These are phyloP conservation scores for Grus americana DNA, from an alignment of 2,113 vertebrate species.

Conservation along the genomic window DNA sequence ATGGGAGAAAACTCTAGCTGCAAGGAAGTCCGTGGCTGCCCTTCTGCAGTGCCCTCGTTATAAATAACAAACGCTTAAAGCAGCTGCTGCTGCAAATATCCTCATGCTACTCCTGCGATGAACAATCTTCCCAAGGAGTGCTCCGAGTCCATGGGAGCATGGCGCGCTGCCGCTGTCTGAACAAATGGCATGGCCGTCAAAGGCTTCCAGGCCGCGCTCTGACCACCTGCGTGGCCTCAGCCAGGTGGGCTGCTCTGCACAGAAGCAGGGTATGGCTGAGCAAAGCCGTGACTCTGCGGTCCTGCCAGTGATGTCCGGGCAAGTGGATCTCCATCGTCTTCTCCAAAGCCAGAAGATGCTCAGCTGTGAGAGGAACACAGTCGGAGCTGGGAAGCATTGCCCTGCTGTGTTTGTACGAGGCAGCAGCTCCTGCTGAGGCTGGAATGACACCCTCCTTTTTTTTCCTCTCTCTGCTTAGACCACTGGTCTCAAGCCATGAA, in stretches of 20 bases:
- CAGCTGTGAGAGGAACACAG: not conserved
- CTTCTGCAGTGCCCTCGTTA: not conserved
- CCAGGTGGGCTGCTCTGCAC: not conserved
- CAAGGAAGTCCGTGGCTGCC: not conserved
- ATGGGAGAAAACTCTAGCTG: not conserved
- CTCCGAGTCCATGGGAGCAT: not conserved
- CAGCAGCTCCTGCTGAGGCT: not conserved
- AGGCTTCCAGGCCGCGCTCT: not conserved
- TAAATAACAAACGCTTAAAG: not conserved
- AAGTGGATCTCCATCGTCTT: not conserved
- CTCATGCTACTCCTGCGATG: not conserved
- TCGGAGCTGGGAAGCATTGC: rapidly evolving
- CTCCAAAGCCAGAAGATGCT: not conserved
- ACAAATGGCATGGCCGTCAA: not conserved
- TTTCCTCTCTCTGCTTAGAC: not conserved
- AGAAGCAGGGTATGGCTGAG: not conserved
- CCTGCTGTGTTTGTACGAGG: not conserved
- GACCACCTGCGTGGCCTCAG: not conserved
- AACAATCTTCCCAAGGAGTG: not conserved
- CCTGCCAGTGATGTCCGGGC: not conserved
- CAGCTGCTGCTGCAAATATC: not conserved
- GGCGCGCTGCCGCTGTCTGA: rapidly evolving
- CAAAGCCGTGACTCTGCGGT: not conserved
- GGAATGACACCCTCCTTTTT: not conserved
- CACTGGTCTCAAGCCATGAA: not conserved